phyloP scores from a whole-genome alignment of 1,140 invertebrate species.

The Solenopsis invicta region DNA sequence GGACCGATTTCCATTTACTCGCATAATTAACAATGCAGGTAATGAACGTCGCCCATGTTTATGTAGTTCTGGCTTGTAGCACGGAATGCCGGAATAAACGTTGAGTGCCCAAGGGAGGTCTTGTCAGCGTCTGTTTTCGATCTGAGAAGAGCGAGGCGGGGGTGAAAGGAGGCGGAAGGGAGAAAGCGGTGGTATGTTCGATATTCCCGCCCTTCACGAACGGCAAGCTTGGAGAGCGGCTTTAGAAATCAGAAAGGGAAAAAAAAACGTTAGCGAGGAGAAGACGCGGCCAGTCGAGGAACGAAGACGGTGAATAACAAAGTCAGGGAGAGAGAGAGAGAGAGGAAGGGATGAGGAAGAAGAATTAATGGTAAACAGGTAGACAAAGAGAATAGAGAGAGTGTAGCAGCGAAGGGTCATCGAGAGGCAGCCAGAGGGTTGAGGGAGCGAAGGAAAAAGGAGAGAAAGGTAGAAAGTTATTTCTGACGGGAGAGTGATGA shows the following conservation, averaged over 20 bases:
- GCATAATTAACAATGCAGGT: conserved; percentile 1
- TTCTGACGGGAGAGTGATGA: conserved; percentile 33
- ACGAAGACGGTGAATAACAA: background rate
- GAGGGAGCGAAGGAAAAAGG: background rate
- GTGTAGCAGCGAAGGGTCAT: conserved; percentile 12
- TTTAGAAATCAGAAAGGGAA: conserved; percentile 20
- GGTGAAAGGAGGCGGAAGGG: background rate
- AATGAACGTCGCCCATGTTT: conserved; percentile 4
- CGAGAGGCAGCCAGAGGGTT: background rate
- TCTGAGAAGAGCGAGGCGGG: background rate
- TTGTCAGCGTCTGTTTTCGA: conserved; percentile 52
- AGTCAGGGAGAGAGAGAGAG: background rate
- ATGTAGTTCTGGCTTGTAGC: conserved; percentile 28
- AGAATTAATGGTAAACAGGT: conserved; percentile 1
- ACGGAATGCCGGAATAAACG: conserved; percentile 31
- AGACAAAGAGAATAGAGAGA: background rate
- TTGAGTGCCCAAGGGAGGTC: conserved; percentile 28
- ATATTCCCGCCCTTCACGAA: conserved; percentile 10
- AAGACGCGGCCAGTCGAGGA: background rate
- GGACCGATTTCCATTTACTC: conserved; percentile 17
- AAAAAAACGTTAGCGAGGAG: background rate
- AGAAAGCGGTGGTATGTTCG: conserved; percentile 2
- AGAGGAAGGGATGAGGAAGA: background rate
- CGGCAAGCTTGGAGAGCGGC: background rate
- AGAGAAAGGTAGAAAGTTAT: conserved; percentile 14